Percentiles rank a stretch among this genome's conserved stretches.
Evolutionary conservation across 1,140 invertebrate species (phyloP).

Genomic region (Batillaria attramentaria): DNA sequence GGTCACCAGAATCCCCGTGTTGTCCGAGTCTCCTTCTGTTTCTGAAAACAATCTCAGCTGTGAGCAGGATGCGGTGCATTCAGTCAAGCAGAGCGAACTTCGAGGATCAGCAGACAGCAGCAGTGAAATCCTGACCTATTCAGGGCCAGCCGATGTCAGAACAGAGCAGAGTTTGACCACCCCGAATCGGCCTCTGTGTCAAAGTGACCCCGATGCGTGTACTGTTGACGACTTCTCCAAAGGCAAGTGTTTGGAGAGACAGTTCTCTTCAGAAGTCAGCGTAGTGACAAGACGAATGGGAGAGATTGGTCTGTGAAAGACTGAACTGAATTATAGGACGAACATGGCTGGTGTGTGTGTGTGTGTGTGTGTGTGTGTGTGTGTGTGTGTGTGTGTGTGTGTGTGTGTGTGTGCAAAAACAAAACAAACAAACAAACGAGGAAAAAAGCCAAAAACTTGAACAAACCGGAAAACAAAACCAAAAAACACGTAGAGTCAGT

Average conservation of each 20-base stretch:
- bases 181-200: constrained; percentile 58
- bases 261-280: too few relatives aligned
- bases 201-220: not conserved
- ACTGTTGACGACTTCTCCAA: not conserved
- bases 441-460: too few relatives aligned
- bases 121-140: too few relatives aligned
- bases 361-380: not conserved
- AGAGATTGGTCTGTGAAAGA: not conserved
- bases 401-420: too few relatives aligned
- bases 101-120: too few relatives aligned
- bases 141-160: too few relatives aligned
- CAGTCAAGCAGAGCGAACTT: not conserved
- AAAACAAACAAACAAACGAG: too few relatives aligned
- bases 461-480: too few relatives aligned
- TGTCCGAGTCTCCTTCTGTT: too few relatives aligned
- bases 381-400: not conserved
- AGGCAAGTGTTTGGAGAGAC: not conserved
- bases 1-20: too few relatives aligned
- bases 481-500: too few relatives aligned
- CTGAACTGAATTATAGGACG: not conserved
- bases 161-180: not conserved
- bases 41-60: too few relatives aligned
- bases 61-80: not conserved
- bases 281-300: not conserved
- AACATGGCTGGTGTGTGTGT: not conserved